phyloP scores from a whole-genome alignment of 2,888 invertebrate genomes.

The Palloptera scutellata region DNA sequence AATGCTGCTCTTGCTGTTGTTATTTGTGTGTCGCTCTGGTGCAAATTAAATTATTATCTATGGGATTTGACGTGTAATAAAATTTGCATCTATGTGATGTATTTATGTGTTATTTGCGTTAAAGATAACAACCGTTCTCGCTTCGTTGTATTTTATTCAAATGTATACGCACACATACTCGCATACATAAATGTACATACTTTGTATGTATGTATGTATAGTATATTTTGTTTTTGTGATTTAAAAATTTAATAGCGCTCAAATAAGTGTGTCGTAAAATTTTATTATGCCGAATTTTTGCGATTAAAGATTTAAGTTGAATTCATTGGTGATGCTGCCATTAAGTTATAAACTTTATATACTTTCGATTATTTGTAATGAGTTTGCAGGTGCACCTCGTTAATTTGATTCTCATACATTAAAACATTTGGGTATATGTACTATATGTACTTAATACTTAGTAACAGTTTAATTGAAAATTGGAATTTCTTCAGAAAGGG shows the following conservation, averaged over 20 bases:
- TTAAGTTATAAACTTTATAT: too few relatives aligned
- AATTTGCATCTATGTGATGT: slow-evolving; percentile 24
- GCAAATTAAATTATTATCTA: slow-evolving; percentile 30
- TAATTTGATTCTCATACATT: too few relatives aligned
- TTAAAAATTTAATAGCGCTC: slow-evolving; percentile 22
- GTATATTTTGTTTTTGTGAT: background rate
- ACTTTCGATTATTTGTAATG: too few relatives aligned
- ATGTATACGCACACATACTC: background rate
- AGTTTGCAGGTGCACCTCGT: too few relatives aligned
- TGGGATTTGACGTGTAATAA: slow-evolving; percentile 27
- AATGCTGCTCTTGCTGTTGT: background rate
- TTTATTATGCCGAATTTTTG: slow-evolving; percentile 25
- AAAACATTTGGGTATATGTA: too few relatives aligned
- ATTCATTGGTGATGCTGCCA: background rate
- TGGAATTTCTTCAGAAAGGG: too few relatives aligned
- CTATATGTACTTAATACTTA: too few relatives aligned
- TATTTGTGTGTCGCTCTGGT: background rate
- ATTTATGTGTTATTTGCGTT: slow-evolving; percentile 13
- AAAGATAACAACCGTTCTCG: slow-evolving; percentile 18
- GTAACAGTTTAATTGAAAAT: too few relatives aligned
- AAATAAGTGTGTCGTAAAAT: slow-evolving; percentile 27
- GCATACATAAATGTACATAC: too few relatives aligned
- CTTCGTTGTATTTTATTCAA: background rate
- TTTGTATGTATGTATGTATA: background rate
- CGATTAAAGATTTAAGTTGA: slow-evolving; percentile 22